Percentiles rank a stretch among this genome's conserved stretches.
These are phyloP conservation scores for Numenius phaeopus DNA, from an alignment of 2,797 vertebrate genomes.

Conservation along the genomic window DNA sequence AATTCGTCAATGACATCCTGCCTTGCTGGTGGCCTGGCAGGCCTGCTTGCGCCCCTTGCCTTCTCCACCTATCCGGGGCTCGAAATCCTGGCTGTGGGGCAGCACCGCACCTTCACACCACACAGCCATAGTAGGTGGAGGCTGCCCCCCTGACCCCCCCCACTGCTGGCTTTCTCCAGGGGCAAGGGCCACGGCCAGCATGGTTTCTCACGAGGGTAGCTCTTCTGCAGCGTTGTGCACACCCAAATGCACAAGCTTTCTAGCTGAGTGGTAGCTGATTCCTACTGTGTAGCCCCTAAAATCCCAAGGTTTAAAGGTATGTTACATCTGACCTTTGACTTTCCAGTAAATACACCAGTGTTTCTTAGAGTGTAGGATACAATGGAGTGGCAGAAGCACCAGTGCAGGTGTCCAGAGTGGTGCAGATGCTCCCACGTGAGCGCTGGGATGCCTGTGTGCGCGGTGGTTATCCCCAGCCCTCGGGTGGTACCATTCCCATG, in stretches of 20 bases:
- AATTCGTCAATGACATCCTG: not conserved
- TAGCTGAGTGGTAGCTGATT: not conserved
- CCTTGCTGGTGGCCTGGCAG: not conserved
- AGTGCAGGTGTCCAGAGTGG: not conserved
- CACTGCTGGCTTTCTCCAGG: rapidly evolving
- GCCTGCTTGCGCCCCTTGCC: not conserved
- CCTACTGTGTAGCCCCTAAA: not conserved
- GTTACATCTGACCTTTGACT: not conserved
- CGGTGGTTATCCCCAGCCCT: not conserved
- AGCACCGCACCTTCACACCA: not conserved
- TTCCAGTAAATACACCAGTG: not conserved
- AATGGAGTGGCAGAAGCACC: not conserved
- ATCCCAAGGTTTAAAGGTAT: not conserved
- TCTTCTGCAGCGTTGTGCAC: not conserved
- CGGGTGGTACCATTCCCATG: not conserved
- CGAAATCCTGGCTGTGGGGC: not conserved
- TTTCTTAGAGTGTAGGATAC: not conserved
- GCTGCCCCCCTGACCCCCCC: not conserved
- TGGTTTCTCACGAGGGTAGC: not conserved
- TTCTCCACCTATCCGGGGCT: not conserved
- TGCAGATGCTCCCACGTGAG: not conserved
- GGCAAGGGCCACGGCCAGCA: not conserved
- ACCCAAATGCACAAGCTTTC: not conserved
- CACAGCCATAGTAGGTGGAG: rapidly evolving
- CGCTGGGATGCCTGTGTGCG: not conserved